phyloP scores from a whole-genome alignment of 2,797 vertebrate genomes.

The Lophius americanus region DNA sequence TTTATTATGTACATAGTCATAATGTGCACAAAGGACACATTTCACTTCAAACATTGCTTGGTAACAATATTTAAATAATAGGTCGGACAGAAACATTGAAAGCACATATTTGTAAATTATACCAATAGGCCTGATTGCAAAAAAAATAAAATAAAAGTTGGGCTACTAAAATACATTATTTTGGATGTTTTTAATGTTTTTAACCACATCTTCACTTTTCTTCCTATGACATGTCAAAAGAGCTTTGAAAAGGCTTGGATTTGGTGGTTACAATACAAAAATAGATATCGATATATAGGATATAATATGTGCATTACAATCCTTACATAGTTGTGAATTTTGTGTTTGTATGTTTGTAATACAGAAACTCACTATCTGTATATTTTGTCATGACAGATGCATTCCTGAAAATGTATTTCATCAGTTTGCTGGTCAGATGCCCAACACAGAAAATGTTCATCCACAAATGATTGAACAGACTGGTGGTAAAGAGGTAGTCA shows the following conservation, averaged over 20 bases:
- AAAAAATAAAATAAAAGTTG: neutral
- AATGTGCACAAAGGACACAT: too few species aligned
- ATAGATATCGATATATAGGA: too few species aligned
- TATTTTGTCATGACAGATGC: slow-evolving; percentile 54
- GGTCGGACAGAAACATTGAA: too few species aligned
- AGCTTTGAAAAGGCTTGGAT: neutral
- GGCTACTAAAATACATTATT: neutral
- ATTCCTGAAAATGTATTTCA: slow-evolving; percentile 57
- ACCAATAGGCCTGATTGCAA: too few species aligned
- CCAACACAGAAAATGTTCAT: slow-evolving; percentile 84
- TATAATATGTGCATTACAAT: neutral
- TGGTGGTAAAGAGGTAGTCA: slow-evolving; percentile 83
- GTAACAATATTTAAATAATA: too few species aligned
- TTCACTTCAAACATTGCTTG: too few species aligned
- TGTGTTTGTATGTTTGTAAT: slow-evolving; percentile 5
- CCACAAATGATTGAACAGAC: slow-evolving; percentile 83
- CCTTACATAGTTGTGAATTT: neutral
- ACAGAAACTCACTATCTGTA: neutral
- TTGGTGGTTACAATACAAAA: neutral
- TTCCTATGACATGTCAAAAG: neutral
- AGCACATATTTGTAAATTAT: too few species aligned
- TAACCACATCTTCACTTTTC: neutral
- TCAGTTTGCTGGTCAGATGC: slow-evolving; percentile 78
- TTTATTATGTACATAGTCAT: too few species aligned
- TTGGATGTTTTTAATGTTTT: neutral